Evolutionary conservation across 2,113 vertebrate species (phyloP).

Genomic region (Melanerpes formicivorus): DNA sequence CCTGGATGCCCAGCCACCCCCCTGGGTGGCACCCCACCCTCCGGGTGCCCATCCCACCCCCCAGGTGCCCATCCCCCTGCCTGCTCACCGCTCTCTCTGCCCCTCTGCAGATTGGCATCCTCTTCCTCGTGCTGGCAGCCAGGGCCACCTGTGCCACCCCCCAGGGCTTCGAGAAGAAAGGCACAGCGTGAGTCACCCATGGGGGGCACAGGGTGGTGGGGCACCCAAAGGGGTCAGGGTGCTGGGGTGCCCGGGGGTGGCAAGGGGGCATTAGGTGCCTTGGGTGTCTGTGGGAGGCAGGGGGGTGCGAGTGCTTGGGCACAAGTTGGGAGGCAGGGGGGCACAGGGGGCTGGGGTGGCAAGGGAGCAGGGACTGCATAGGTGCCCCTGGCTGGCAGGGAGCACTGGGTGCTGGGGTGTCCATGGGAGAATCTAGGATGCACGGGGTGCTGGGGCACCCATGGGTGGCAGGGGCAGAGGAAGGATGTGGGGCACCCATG

Average conservation of each 20-base stretch:
- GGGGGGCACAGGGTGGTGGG: background rate
- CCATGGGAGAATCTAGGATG: too few species aligned
- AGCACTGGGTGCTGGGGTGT: too few species aligned
- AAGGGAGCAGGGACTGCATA: too few species aligned
- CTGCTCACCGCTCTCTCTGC: background rate
- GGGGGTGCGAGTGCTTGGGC: background rate
- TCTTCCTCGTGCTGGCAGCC: constrained; percentile 87
- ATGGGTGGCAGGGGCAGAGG: background rate
- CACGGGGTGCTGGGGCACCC: too few species aligned
- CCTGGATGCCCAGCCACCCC: background rate
- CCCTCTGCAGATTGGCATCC: constrained; percentile 86
- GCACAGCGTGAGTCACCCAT: constrained; percentile 81
- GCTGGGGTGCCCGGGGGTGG: background rate
- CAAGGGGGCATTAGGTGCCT: too few species aligned
- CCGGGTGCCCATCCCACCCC: background rate
- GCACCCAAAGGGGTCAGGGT: background rate
- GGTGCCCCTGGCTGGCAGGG: too few species aligned
- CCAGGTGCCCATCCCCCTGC: background rate
- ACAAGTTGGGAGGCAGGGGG: background rate
- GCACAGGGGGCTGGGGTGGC: too few species aligned
- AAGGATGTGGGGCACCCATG: background rate
- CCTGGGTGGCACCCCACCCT: background rate
- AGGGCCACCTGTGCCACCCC: constrained; percentile 81
- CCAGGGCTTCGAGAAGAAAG: constrained; percentile 89
- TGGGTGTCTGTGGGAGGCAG: too few species aligned